A percentile compares a stretch with the other conserved stretches of the same genome.
Evolutionary conservation across 1,140 invertebrate species (phyloP).

Genomic region (Camponotus floridanus): DNA sequence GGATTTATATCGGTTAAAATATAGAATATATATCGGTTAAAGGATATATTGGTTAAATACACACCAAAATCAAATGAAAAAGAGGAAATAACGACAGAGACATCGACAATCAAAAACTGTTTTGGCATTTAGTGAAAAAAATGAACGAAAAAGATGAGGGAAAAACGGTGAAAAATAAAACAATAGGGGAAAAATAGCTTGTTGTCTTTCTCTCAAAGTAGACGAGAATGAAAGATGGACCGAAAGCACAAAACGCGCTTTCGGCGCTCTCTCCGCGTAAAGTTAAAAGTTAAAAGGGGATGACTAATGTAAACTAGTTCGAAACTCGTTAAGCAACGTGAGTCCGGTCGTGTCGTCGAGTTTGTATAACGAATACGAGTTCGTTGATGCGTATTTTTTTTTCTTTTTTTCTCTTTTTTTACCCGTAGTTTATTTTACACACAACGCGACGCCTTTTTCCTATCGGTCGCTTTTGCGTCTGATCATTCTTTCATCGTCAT

Average conservation of each 20-base stretch:
- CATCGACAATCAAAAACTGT: background rate
- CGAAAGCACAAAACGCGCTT: slow-evolving; percentile 25
- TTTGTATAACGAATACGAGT: slow-evolving; percentile 34
- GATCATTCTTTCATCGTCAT: slow-evolving; percentile 45
- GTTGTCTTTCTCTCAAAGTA: background rate
- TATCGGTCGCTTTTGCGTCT: slow-evolving; percentile 20
- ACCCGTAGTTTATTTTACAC: slow-evolving; percentile 41
- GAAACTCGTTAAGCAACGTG: slow-evolving; percentile 64
- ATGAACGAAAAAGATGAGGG: background rate
- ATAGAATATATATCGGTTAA: background rate
- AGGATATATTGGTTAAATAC: background rate
- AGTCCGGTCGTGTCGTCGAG: slow-evolving; percentile 45
- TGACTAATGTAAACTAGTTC: slow-evolving; percentile 64
- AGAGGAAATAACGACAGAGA: background rate
- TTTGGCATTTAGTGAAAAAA: background rate
- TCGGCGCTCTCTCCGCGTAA: background rate
- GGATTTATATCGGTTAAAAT: background rate
- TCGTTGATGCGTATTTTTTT: slow-evolving; percentile 10
- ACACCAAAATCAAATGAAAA: background rate
- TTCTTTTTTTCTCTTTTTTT: background rate
- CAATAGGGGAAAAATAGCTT: background rate
- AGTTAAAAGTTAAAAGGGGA: slow-evolving; percentile 56
- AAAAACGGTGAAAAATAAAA: background rate
- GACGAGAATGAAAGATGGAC: slow-evolving; percentile 3
- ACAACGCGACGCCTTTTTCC: slow-evolving; percentile 28